Percentiles rank a stretch among this genome's conserved stretches.
Conservation (phyloP, 2,797 vertebrate genomes). For the Bucorvus abyssinicus region DNA sequence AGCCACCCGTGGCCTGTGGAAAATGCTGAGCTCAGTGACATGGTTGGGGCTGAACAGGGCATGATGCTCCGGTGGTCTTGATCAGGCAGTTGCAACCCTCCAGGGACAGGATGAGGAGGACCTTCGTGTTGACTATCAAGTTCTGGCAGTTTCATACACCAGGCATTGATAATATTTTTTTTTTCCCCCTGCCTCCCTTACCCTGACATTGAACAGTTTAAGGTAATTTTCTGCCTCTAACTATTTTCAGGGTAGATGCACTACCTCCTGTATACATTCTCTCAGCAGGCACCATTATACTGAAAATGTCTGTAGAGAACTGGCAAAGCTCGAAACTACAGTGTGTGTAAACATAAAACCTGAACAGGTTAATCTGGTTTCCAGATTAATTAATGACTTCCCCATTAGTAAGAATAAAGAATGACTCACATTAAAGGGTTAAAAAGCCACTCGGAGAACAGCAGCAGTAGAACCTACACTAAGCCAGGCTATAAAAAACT, state of each 20-base stretch:
- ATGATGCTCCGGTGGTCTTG: not conserved
- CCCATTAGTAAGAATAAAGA: not conserved
- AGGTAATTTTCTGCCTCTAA: not conserved
- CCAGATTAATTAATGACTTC: not conserved
- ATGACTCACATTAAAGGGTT: not conserved
- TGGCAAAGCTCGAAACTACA: not conserved
- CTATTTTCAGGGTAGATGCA: too few relatives aligned
- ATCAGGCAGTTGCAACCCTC: not conserved
- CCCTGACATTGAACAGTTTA: not conserved
- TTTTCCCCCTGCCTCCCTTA: not conserved
- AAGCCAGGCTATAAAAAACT: not conserved
- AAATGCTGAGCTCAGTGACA: not conserved
- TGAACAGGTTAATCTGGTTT: not conserved
- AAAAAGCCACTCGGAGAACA: not conserved
- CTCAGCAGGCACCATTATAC: not conserved
- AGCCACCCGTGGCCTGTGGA: fast-evolving
- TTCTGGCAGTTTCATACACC: not conserved
- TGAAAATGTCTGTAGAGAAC: not conserved
- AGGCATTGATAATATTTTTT: not conserved
- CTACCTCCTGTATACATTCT: not conserved
- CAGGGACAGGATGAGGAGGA: not conserved
- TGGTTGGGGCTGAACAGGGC: not conserved
- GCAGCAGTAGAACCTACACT: not conserved
- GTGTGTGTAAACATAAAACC: not conserved
- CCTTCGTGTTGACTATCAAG: fast-evolving